Conservation (phyloP, 2,888 invertebrate genomes). For the Gryllus longicercus region DNA sequence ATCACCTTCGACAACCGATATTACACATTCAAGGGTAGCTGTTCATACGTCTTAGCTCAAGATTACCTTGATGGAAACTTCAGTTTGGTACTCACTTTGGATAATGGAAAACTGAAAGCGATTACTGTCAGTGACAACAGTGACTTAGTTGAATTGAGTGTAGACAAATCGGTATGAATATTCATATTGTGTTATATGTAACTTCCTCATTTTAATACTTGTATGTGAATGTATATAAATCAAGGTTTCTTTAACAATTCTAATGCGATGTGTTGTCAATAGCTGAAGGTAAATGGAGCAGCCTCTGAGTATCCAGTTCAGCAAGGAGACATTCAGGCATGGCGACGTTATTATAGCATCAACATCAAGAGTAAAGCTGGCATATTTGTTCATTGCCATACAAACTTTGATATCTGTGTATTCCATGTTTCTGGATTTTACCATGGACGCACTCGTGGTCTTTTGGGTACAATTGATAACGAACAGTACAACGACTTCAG, state of each 20-base stretch:
- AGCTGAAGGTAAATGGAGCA: conserved; percentile 63
- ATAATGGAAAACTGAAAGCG: conserved; percentile 64
- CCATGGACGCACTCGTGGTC: conserved; percentile 77
- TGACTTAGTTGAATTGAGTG: conserved; percentile 60
- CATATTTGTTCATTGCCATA: conserved; percentile 58
- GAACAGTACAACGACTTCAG: conserved; percentile 82
- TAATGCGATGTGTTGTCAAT: conserved; percentile 25
- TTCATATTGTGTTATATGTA: background rate
- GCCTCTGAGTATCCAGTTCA: conserved; percentile 66
- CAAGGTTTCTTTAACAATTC: no score
- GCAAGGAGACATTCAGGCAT: conserved; percentile 60
- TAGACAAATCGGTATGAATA: conserved; percentile 58
- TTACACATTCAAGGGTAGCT: conserved; percentile 73
- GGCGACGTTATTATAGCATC: conserved; percentile 55
- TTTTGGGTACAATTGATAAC: conserved; percentile 85
- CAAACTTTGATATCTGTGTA: conserved; percentile 64
- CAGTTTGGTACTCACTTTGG: conserved; percentile 69
- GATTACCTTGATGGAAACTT: conserved; percentile 86
- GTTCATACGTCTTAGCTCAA: conserved; percentile 78
- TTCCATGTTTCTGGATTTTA: conserved; percentile 80
- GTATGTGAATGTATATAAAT: background rate
- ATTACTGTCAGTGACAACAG: conserved; percentile 67
- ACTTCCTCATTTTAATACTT: conserved; percentile 17
- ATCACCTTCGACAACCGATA: conserved; percentile 86
- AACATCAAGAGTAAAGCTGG: conserved; percentile 60